Evolutionary conservation across 2,888 invertebrate genomes (phyloP), one percentile per base, ranked within the genome.

Genomic region (Microctonus brassicae): DNA sequence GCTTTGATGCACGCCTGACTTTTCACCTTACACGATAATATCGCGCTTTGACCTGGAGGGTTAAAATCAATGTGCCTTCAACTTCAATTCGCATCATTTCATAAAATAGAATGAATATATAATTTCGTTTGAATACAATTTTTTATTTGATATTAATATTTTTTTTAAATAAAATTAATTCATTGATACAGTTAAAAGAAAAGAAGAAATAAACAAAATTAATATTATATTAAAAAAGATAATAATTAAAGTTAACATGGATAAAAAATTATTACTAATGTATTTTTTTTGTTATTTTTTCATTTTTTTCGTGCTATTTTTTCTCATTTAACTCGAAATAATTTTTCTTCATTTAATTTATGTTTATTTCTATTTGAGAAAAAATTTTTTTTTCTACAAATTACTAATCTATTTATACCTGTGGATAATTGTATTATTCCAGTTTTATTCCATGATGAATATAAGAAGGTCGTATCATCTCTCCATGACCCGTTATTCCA

Each of bases 1-100:
- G 29, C 52, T 47, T 36, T 62, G n/a, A 22, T 67, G n/a, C 61
- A 33, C 17, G 39, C 36, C 26, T 69, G 69, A 69, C 62, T 69
- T 53, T 69, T 53, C 69, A 69, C 62, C 69, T n/a, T n/a, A n/a
- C n/a, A n/a, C 7, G 29, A 29, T 29, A 29, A 29, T 13, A 61
- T 60, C 20, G 29, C 20, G 9, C 20, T 55, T n/a, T 26, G 34
- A 33, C 53, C 17, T 53, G 22, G 17, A 26, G 26, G 33, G 64
- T 11, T 24, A 52, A 53, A 17, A n/a, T 53, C n/a, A 10, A n/a
- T 29, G n/a, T 10, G 17, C 22, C 22, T 17, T 17, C n/a, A 13
- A 29, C 53, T 53, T 29, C 53, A 13, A 33, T 20, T 53, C 17
- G n/a, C 6, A 34, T 55, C 36, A 69, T 24, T 11, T 29, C 24